Conservation (phyloP, 2,888 invertebrate species). For the Atethmia centrago region DNA sequence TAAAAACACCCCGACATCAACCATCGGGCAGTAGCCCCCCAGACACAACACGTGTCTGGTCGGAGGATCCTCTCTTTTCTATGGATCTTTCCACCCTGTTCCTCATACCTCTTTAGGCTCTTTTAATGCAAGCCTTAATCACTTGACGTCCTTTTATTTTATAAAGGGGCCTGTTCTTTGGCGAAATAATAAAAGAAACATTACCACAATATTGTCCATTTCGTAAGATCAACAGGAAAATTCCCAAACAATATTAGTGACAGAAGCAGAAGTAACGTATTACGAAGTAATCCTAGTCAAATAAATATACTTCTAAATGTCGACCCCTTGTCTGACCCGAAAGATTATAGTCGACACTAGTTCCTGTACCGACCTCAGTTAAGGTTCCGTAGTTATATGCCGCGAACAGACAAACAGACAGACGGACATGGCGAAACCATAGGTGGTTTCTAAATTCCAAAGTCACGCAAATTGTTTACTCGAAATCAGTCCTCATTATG, state of each 20-base stretch:
- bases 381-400: too few relatives aligned
- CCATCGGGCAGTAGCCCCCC: background rate
- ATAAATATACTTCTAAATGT: conserved; percentile 25
- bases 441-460: too few relatives aligned
- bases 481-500: too few relatives aligned
- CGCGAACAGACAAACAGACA: too few relatives aligned
- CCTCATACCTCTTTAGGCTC: background rate
- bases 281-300: conserved; percentile 16
- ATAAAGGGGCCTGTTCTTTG: too few relatives aligned
- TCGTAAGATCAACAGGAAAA: conserved; percentile 4
- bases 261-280: background rate
- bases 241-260: conserved; percentile 15
- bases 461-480: too few relatives aligned
- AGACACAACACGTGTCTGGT: background rate
- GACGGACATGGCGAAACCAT: too few relatives aligned
- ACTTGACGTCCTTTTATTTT: too few relatives aligned
- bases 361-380: background rate
- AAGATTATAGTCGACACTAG: conserved; percentile 16
- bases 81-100: background rate
- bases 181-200: too few relatives aligned
- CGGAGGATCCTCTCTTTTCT: background rate
- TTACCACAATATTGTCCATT: conserved; percentile 11
- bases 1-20: background rate
- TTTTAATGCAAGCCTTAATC: too few relatives aligned
- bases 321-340: conserved; percentile 20